phyloP scores from a whole-genome alignment of 1,140 invertebrate genomes.

The Brachionus paranguensis region DNA sequence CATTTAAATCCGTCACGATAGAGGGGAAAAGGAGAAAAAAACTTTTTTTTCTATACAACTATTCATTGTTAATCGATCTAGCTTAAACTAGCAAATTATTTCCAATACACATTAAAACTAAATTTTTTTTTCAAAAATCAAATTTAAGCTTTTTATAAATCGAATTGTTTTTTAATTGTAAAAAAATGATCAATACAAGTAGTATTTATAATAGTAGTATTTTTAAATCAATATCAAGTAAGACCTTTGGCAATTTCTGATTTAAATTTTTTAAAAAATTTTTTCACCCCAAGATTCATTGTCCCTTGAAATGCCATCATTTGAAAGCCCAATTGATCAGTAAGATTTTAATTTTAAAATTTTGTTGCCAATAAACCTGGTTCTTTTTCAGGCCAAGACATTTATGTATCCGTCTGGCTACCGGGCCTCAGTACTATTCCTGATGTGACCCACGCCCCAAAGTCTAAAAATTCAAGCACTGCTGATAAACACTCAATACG shows the following conservation, averaged over 20 bases:
- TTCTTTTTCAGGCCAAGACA: slow-evolving; percentile 54
- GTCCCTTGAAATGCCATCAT: slow-evolving; percentile 13
- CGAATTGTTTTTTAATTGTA: slow-evolving; percentile 6
- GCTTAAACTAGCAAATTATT: not conserved
- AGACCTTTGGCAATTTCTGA: not conserved
- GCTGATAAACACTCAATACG: slow-evolving; percentile 21
- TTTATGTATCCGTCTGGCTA: slow-evolving; percentile 83
- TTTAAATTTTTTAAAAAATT: not conserved
- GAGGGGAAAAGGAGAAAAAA: slow-evolving; percentile 30
- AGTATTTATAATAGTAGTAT: slow-evolving; percentile 37
- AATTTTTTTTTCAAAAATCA: not conserved
- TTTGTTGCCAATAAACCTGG: not conserved
- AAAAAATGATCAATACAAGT: slow-evolving; percentile 34
- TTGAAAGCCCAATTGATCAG: not conserved
- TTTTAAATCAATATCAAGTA: slow-evolving; percentile 39
- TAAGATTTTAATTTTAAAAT: not conserved
- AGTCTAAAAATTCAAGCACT: not conserved
- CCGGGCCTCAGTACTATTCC: slow-evolving; percentile 95
- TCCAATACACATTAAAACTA: not conserved
- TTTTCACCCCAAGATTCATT: slow-evolving; percentile 33
- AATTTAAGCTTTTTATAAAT: not conserved
- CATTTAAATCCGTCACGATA: slow-evolving; percentile 5
- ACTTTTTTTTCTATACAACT: slow-evolving; percentile 17
- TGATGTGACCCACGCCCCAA: slow-evolving; percentile 75
- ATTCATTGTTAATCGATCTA: slow-evolving; percentile 3